These are phyloP conservation scores for Tauraco erythrolophus DNA, from an alignment of 2,113 vertebrate genomes.

Conservation along the genomic window DNA sequence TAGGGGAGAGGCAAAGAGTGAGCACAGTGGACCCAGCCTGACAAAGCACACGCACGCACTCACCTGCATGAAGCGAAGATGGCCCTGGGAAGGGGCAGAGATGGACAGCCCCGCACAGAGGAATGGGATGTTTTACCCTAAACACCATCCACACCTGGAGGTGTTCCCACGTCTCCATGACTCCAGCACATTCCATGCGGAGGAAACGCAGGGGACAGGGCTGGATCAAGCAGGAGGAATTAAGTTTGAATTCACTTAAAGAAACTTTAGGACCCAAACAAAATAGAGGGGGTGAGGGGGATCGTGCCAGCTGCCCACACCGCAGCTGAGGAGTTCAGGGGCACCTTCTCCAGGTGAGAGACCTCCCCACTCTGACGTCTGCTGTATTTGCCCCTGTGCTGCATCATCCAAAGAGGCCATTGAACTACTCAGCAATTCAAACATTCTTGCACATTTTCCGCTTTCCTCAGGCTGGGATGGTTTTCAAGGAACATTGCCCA, in stretches of 20 bases:
- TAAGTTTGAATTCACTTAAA: background rate
- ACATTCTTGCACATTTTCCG: background rate
- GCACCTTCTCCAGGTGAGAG: background rate
- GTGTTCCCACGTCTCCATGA: fast-evolving
- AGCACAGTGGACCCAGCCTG: background rate
- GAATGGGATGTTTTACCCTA: background rate
- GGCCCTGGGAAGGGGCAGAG: background rate
- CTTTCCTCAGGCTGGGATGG: background rate
- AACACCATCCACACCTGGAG: background rate
- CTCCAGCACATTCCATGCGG: background rate
- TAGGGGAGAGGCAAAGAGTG: background rate
- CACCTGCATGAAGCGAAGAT: background rate
- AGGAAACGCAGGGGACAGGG: background rate
- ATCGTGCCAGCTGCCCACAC: background rate
- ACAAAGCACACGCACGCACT: background rate
- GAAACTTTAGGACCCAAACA: background rate
- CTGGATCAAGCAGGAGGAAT: background rate
- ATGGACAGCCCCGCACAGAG: background rate
- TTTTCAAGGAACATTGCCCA: background rate
- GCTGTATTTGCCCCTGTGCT: background rate
- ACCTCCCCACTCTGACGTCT: background rate
- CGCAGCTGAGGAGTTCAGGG: background rate
- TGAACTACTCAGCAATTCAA: background rate
- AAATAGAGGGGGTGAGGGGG: fast-evolving
- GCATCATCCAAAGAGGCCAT: background rate